A percentile compares a stretch with the other conserved stretches of the same genome.
Evolutionary conservation across 2,113 vertebrate species (phyloP).

Genomic region (Dascyllus trimaculatus): DNA sequence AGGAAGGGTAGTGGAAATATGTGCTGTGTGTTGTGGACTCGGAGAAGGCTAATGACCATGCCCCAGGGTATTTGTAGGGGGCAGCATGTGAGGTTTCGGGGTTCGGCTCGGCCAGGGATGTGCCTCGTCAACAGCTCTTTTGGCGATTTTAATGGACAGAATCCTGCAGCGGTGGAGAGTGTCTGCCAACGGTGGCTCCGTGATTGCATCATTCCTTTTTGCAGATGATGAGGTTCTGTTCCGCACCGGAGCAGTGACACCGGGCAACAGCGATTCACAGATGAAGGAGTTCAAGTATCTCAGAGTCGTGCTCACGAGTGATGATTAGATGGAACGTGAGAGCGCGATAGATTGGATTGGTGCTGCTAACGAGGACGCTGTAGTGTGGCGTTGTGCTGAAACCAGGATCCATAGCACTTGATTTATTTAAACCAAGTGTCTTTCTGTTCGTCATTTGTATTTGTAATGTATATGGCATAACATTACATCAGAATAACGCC

Average conservation of each 20-base stretch:
- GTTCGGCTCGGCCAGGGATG: neutral
- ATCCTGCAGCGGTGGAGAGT: neutral
- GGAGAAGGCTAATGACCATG: slow-evolving; percentile 13
- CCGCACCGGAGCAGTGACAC: no score
- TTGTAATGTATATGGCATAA: no score
- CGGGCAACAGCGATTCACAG: neutral
- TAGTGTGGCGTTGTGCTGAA: neutral
- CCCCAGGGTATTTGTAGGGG: neutral
- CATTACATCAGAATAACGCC: no score
- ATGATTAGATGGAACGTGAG: neutral
- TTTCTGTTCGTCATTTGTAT: no score
- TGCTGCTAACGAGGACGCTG: neutral
- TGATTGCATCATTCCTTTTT: slow-evolving; percentile 24
- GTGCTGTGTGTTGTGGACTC: neutral
- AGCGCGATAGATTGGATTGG: slow-evolving; percentile 1
- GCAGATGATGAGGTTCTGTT: slow-evolving; percentile 26
- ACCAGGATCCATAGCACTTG: no score
- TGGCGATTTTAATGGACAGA: slow-evolving; percentile 8
- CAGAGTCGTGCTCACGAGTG: neutral
- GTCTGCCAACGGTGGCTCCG: slow-evolving; percentile 1
- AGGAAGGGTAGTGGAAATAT: neutral
- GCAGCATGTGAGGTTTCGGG: neutral
- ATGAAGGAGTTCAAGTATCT: neutral
- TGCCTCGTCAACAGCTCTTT: slow-evolving; percentile 24
- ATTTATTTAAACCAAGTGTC: no score